Evolutionary conservation across 2,888 invertebrate genomes (phyloP), one percentile per base, ranked within the genome.

Genomic region (Ommatoiulus sabulosus): DNA sequence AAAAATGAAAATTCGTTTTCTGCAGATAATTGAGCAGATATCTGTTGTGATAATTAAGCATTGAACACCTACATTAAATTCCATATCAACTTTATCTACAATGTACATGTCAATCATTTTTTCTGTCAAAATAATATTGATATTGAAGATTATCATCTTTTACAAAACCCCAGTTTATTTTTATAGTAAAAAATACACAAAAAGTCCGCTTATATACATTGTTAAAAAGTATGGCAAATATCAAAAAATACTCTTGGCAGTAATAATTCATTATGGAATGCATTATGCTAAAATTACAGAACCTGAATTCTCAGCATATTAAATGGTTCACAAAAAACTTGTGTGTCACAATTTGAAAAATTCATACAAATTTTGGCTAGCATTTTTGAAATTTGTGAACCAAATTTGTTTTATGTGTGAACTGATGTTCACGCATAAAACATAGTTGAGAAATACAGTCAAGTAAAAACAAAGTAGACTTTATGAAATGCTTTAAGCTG

Each of bases 171-270:
- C 63, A 63, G n/a, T 63, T 63, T 63, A 63, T 63, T 63, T 63
- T 7, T 63, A 20, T 63, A n/a, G 63, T 63, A 63, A 63, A 63
- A 63, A 63, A 17, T 63, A 63, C 63, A 63, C n/a, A 63, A 63
- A 63, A 63, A 63, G 63, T 63, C 20, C 63, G 20, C n/a, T 63
- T 63, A 63, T 63, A n/a, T 63, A 63, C 63, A 63, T 63, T 63
- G 63, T 63, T 63, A 63, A 63, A 63, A 63, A 63, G 63, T 63
- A 63, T 63, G 63, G 63, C 17, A 63, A 63, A 63, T 63, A 63
- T 17, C 15, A 63, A 63, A 63, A 57, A 57, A 15, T 15, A 63
- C 63, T 63, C 63, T 63, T 63, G 63, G 63, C 63, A 63, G 63
- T 63, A 63, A 17, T 63, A 63, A 63, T 63, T 63, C 63, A 63